phyloP scores from a whole-genome alignment of 2,888 invertebrate genomes.

The Coecobrya sp. region DNA sequence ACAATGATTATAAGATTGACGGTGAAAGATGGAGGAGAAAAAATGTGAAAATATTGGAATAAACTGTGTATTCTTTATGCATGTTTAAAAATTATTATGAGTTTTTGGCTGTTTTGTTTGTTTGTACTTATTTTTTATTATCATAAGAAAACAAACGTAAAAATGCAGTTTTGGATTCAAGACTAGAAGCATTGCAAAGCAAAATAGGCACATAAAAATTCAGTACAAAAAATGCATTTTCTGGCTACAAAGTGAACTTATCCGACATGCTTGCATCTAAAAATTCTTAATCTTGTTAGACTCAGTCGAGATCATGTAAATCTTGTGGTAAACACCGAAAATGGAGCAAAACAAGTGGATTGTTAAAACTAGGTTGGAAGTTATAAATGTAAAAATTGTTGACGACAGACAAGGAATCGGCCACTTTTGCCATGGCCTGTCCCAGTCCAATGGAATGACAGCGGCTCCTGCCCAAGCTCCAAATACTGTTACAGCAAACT shows the following conservation, averaged over 20 bases:
- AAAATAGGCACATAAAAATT: too few species aligned
- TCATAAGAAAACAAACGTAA: neutral
- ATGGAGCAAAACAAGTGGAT: constrained; percentile 75
- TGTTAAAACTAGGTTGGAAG: constrained; percentile 79
- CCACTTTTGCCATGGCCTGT: constrained; percentile 91
- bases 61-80: constrained; percentile 76
- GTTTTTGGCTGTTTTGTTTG: too few species aligned
- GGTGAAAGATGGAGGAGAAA: neutral
- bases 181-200: constrained; percentile 59
- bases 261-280: constrained; percentile 2
- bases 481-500: constrained; percentile 89
- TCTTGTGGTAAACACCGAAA: constrained; percentile 65
- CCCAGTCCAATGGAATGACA: constrained; percentile 97
- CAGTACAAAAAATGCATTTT: neutral
- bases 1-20: constrained; percentile 52
- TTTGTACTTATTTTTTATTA: too few species aligned
- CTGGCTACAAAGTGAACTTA: neutral
- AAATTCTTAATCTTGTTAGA: constrained; percentile 81
- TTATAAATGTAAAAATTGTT: constrained; percentile 65
- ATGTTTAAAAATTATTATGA: constrained; percentile 55
- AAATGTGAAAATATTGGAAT: constrained; percentile 70
- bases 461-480: constrained; percentile 96
- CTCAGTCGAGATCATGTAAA: constrained; percentile 52
- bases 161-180: neutral
- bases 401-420: constrained; percentile 85